Conservation (phyloP, 2,113 vertebrate species). For the Poeciliopsis retropinna region DNA sequence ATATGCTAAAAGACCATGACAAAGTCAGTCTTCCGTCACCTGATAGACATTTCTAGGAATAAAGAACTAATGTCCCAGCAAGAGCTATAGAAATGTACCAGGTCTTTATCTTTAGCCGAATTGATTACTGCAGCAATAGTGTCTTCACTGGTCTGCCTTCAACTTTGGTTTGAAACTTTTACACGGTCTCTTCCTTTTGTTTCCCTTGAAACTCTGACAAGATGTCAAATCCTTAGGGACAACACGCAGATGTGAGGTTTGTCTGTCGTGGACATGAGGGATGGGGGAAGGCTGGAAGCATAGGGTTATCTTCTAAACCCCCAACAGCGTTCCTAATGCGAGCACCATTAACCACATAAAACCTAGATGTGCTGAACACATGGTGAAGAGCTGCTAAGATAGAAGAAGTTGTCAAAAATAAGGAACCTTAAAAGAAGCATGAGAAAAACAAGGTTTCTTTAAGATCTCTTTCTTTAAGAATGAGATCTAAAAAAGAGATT, state of each 20-base stretch:
- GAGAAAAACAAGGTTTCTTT: constrained; percentile 10
- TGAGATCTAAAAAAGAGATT: constrained; percentile 37
- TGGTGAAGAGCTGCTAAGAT: constrained; percentile 28
- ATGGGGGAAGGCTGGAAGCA: constrained; percentile 25
- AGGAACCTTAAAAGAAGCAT: constrained; percentile 19
- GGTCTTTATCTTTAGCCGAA: no score
- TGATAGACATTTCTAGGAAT: no score
- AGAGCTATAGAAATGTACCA: no score
- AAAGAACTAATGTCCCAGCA: no score
- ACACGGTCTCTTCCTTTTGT: neutral
- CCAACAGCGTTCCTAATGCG: constrained; percentile 52
- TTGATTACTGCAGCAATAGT: no score
- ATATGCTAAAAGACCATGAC: no score
- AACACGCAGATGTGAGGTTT: constrained; percentile 50
- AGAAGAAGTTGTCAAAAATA: constrained; percentile 44
- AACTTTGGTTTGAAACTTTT: constrained; percentile 41
- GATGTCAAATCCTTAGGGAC: constrained; percentile 49
- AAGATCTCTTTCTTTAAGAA: no score
- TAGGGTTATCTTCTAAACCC: constrained; percentile 24
- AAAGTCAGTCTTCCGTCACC: no score
- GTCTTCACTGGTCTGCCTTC: constrained; percentile 1
- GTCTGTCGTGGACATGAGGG: constrained; percentile 12
- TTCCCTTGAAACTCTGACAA: constrained; percentile 40
- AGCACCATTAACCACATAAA: constrained; percentile 43
- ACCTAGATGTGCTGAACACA: constrained; percentile 48